Conservation (phyloP, 2,113 vertebrate species). For the Serilophus lunatus region DNA sequence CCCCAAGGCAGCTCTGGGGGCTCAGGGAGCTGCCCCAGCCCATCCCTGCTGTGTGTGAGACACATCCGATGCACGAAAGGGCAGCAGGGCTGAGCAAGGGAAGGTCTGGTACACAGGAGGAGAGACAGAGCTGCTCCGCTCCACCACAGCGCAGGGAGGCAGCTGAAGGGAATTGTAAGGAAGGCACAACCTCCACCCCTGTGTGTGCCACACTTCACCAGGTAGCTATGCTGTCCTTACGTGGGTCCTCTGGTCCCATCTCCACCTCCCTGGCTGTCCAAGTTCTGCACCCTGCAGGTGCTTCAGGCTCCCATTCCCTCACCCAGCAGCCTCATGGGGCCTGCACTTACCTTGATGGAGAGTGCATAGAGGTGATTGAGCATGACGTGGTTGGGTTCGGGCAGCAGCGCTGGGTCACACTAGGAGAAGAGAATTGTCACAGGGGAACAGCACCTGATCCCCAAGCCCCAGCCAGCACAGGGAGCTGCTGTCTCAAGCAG, state of each 20-base stretch:
- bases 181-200: neutral
- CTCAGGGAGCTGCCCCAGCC: neutral
- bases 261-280: rapidly evolving
- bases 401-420: slow-evolving; percentile 96
- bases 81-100: neutral
- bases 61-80: rapidly evolving
- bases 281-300: neutral
- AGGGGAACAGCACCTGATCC: neutral
- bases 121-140: neutral
- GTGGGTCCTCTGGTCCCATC: neutral
- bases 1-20: neutral
- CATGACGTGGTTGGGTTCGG: slow-evolving; percentile 98
- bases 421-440: slow-evolving; percentile 57
- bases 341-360: slow-evolving; percentile 90
- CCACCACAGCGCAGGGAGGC: rapidly evolving
- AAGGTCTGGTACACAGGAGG: neutral
- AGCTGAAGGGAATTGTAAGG: neutral
- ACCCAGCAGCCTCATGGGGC: rapidly evolving
- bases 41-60: neutral
- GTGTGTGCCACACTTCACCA: rapidly evolving
- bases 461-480: neutral
- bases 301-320: neutral
- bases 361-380: slow-evolving; percentile 96
- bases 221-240: neutral
- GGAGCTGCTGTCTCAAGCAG: neutral